Conservation (phyloP, 1,140 invertebrate genomes). For the Chionoecetes opilio region DNA sequence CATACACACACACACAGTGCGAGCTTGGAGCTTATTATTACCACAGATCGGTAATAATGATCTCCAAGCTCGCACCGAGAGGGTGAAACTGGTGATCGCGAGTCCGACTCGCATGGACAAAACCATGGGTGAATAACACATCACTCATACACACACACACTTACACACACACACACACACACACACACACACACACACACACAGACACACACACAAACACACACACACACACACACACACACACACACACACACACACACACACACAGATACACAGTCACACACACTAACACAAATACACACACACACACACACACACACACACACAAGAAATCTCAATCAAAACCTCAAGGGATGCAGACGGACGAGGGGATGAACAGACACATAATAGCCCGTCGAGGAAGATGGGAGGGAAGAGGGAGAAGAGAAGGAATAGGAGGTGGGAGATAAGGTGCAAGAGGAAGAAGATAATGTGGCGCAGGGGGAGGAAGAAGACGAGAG, state of each 20-base stretch:
- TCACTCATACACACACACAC: no score
- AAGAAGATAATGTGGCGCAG: background rate
- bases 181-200: no score
- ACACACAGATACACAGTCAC: background rate
- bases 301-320: constrained; percentile 7
- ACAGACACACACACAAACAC: no score
- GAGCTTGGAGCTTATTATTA: no score
- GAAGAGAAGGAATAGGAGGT: background rate
- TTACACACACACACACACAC: no score
- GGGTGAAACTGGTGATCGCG: no score
- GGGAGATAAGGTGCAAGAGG: background rate
- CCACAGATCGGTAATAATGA: no score
- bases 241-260: constrained; percentile 27
- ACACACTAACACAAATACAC: background rate
- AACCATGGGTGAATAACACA: no score
- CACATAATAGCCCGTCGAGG: background rate
- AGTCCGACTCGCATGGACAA: no score
- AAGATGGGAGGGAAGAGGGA: background rate
- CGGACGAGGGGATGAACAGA: background rate
- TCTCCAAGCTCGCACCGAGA: no score
- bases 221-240: constrained; percentile 27
- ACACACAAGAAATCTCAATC: background rate
- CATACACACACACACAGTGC: no score
- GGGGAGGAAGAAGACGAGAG: background rate
- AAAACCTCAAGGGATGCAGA: background rate